Conservation (phyloP, 2,888 invertebrate species). For the Meganola albula region DNA sequence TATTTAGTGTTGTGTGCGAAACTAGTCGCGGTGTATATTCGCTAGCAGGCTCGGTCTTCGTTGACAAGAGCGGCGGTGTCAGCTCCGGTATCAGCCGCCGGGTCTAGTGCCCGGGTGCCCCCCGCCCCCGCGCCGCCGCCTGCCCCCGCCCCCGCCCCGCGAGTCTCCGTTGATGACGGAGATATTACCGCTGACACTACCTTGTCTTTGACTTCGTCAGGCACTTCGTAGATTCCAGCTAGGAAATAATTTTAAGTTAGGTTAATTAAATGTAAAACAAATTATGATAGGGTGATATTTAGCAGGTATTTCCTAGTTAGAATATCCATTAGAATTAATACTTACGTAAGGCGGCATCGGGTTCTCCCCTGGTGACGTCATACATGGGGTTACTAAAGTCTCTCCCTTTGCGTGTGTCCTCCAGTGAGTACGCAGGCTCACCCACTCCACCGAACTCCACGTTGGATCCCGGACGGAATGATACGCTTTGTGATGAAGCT, state of each 20-base stretch:
- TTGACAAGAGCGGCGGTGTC: conserved; percentile 94
- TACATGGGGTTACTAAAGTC: conserved; percentile 99
- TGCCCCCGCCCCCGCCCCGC: conserved; percentile 55
- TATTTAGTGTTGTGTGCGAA: too few relatives aligned
- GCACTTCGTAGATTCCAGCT: conserved; percentile 88
- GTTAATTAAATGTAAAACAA: too few relatives aligned
- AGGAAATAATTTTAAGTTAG: conserved; percentile 16
- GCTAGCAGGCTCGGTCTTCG: conserved; percentile 82
- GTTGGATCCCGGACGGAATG: conserved; percentile 95
- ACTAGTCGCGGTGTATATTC: too few relatives aligned
- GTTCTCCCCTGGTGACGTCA: conserved; percentile 83
- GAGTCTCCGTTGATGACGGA: conserved; percentile 88
- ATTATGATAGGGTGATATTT: too few relatives aligned
- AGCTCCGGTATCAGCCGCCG: conserved; percentile 91
- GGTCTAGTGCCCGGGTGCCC: conserved; percentile 89
- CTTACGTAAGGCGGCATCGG: conserved; percentile 55
- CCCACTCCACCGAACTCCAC: conserved; percentile 88
- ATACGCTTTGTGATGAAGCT: conserved; percentile 92
- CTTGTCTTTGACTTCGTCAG: conserved; percentile 84
- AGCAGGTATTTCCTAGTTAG: too few relatives aligned
- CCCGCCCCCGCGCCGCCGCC: conserved; percentile 63
- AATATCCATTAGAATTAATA: conserved; percentile 12
- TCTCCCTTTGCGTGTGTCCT: conserved; percentile 85
- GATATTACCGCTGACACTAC: conserved; percentile 86
- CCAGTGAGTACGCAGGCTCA: conserved; percentile 87